Evolutionary conservation across 2,113 vertebrate species (phyloP), one percentile per base, ranked within the genome.

Genomic region (Pandion haliaetus): DNA sequence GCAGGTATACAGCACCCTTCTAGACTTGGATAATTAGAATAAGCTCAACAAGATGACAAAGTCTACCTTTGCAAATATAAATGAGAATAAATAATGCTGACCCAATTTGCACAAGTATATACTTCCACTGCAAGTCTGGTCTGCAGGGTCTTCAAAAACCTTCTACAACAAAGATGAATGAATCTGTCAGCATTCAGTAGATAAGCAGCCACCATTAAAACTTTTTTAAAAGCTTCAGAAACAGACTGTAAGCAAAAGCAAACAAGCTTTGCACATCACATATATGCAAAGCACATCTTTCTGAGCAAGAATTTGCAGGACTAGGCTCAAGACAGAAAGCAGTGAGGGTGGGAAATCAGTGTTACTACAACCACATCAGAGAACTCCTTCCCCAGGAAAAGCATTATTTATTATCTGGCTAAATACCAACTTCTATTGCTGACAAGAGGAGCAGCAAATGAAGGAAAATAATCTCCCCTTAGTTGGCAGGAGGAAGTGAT

Each of bases 401-500:
- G 47, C 10, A 5, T 16, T 8, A 36, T 36, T 93, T 66, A 54
- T 70, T 50, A 13, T 18, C 83, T 84, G 80, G 40, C 71, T 73
- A 36, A 61, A 88, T 19, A 77, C 49, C 82, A 95, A 1, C 58
- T 54, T 26, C 73, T 81, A 65, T 13, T 7, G 49, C 67, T 83
- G 93, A 83, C 82, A 86, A 52, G 61, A 79, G 38, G 29, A 69
- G 66, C n/a, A 82, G 85, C 29, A 72, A 90, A 63, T 36, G 79
- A 79, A 88, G 78, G 82, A 21, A 54, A 90, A 88, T 79, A 19
- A 82, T 76, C 57, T 69, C 38, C 88, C 61, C 26, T 67, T 20
- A 14, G 45, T 4, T 94, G 72, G 81, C 89, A 84, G 92, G 21
- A 91, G 90, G 93, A 94, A 93, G 77, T 4, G 86, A 95, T 91